These are phyloP conservation scores for Lichenostomus cassidix DNA, from an alignment of 2,113 vertebrate genomes.

Conservation along the genomic window DNA sequence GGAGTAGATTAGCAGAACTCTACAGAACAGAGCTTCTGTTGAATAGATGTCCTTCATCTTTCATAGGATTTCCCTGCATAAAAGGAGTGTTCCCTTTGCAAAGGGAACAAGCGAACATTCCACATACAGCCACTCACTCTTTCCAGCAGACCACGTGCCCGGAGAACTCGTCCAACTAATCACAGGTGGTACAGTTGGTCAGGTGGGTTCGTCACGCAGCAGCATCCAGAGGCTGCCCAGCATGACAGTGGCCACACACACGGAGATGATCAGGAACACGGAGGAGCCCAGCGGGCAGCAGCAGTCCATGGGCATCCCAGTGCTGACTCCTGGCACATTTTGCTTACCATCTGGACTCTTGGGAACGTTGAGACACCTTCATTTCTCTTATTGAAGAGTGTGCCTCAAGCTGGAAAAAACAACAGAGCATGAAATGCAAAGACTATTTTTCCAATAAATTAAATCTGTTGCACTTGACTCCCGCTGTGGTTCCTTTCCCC, in stretches of 20 bases:
- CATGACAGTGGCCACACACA: neutral
- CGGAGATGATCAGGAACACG: neutral
- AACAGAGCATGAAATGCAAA: constrained; percentile 60
- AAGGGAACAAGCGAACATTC: neutral
- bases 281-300: neutral
- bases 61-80: neutral
- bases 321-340: neutral
- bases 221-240: constrained; percentile 4
- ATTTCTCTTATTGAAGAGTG: constrained; percentile 58
- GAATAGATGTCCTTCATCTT: neutral
- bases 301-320: neutral
- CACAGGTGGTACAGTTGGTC: neutral
- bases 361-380: constrained; percentile 60
- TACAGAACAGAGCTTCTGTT: neutral
- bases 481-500: constrained; percentile 25
- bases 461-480: constrained; percentile 57
- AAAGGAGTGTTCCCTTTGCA: neutral
- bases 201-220: neutral
- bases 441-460: constrained; percentile 43
- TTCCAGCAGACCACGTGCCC: neutral
- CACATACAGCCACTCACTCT: neutral
- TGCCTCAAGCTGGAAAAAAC: constrained; percentile 65
- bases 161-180: neutral
- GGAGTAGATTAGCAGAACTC: neutral
- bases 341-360: constrained; percentile 66